Percentiles rank a stretch among this genome's conserved stretches.
These are phyloP conservation scores for Chymomyza fuscimana DNA, from an alignment of 2,888 invertebrate species.

Conservation along the genomic window DNA sequence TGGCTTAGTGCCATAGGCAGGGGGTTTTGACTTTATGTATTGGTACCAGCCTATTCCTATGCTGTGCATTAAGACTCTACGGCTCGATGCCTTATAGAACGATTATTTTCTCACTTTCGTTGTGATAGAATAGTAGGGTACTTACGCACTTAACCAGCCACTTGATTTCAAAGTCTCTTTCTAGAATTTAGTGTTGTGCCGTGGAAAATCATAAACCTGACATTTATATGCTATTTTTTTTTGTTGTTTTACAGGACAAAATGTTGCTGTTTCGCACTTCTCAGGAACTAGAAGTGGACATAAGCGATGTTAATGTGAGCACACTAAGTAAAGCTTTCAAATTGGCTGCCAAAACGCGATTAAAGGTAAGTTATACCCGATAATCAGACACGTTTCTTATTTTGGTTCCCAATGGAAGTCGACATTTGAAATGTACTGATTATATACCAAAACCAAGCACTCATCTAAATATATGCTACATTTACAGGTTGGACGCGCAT, in stretches of 20 bases:
- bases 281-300: slow-evolving; percentile 92
- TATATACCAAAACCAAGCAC: background rate
- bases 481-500: slow-evolving; percentile 90
- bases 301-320: slow-evolving; percentile 91
- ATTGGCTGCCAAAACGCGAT: slow-evolving; percentile 90
- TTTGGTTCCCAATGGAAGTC: no score
- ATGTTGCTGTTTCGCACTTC: slow-evolving; percentile 76
- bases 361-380: slow-evolving; percentile 82
- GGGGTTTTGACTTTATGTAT: no score
- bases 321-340: slow-evolving; percentile 95
- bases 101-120: no score
- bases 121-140: no score
- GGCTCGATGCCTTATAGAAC: no score
- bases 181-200: no score
- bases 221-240: background rate
- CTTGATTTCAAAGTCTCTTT: no score
- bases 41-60: no score
- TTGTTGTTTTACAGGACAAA: slow-evolving; percentile 71
- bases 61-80: no score
- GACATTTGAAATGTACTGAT: no score
- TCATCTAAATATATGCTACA: background rate
- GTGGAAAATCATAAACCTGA: background rate
- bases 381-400: background rate
- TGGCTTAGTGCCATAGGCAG: no score
- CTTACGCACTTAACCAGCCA: no score